A percentile compares a stretch with the other conserved stretches of the same genome.
phyloP scores from a whole-genome alignment of 2,888 invertebrate genomes.

The Volucella bombylans region DNA sequence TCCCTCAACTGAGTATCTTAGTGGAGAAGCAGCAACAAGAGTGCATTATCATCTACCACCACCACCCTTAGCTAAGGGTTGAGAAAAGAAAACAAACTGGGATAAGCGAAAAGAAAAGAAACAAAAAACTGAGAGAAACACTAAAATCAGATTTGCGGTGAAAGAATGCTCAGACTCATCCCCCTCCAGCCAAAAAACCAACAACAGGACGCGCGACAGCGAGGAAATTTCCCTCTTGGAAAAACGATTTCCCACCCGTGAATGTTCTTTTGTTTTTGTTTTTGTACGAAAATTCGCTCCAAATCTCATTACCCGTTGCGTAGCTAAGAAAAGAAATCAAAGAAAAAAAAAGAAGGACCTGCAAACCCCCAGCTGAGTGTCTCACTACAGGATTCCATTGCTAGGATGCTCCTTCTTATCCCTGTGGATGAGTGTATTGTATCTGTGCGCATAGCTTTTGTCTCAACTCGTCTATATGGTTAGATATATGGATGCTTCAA shows the following conservation, averaged over 20 bases:
- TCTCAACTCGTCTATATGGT: not conserved
- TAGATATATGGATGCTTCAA: slow-evolving; percentile 11
- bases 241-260: slow-evolving; percentile 70
- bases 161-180: slow-evolving; percentile 62
- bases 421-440: slow-evolving; percentile 16
- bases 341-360: slow-evolving; percentile 40
- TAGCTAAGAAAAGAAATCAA: slow-evolving; percentile 44
- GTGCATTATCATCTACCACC: slow-evolving; percentile 64
- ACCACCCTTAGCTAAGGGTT: not conserved
- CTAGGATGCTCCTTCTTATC: slow-evolving; percentile 59
- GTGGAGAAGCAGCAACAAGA: slow-evolving; percentile 48
- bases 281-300: slow-evolving; percentile 68
- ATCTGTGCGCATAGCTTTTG: slow-evolving; percentile 58
- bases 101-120: slow-evolving; percentile 29
- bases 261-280: slow-evolving; percentile 67
- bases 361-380: slow-evolving; percentile 61
- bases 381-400: slow-evolving; percentile 62
- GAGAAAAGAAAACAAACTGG: slow-evolving; percentile 43
- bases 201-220: slow-evolving; percentile 35
- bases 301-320: slow-evolving; percentile 73
- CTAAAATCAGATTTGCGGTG: slow-evolving; percentile 72
- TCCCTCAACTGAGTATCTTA: slow-evolving; percentile 14
- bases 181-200: not conserved
- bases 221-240: slow-evolving; percentile 61
- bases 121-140: slow-evolving; percentile 45